A percentile compares a stretch with the other conserved stretches of the same genome.
Evolutionary conservation across 2,797 vertebrate species (phyloP).

Genomic region (Natrix natrix): DNA sequence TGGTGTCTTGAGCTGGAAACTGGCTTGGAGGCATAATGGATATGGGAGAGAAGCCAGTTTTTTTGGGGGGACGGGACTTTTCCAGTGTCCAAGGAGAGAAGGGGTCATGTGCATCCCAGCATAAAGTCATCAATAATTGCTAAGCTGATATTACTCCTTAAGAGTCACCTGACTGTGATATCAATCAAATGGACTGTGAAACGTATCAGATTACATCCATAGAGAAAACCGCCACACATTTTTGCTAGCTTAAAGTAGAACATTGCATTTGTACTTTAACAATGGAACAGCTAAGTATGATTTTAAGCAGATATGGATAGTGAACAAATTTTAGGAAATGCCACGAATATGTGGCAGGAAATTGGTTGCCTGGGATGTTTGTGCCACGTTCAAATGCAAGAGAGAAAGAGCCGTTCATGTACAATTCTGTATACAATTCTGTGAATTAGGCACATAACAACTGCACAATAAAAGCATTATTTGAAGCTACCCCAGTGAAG

Average conservation of each 20-base stretch:
- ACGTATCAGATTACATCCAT: neutral
- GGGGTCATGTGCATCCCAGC: neutral
- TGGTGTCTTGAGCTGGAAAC: neutral
- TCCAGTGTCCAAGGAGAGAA: neutral
- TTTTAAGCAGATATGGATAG: neutral
- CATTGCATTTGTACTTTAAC: neutral
- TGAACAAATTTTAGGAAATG: neutral
- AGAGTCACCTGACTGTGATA: neutral
- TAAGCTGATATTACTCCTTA: neutral
- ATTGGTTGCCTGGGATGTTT: neutral
- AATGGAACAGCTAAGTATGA: neutral
- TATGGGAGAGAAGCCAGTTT: neutral
- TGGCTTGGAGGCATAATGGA: neutral
- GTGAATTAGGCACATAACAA: neutral
- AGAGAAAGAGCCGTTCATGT: neutral
- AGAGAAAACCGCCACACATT: neutral
- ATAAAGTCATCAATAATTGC: neutral
- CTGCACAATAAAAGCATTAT: neutral
- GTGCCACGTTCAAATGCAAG: neutral
- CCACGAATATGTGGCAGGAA: neutral
- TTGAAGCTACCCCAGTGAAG: neutral
- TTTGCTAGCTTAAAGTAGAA: neutral
- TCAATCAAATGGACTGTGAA: neutral
- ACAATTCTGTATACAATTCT: neutral
- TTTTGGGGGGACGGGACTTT: neutral